These are phyloP conservation scores for Nannoperca obscura DNA, from an alignment of 2,797 vertebrate species.

Conservation along the genomic window DNA sequence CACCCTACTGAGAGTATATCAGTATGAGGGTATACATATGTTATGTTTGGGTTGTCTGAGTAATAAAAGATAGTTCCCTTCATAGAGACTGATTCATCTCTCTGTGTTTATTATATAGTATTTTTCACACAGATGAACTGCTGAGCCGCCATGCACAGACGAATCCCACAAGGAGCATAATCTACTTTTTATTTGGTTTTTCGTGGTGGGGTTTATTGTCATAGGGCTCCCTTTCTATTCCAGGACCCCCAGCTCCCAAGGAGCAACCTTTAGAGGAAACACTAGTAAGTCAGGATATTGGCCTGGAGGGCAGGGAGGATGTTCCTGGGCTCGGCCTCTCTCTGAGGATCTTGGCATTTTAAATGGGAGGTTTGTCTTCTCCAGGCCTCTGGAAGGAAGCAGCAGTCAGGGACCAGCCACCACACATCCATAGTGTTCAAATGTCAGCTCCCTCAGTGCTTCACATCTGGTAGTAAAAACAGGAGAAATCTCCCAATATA, in stretches of 20 bases:
- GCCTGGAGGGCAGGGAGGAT: constrained; percentile 47
- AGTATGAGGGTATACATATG: not conserved
- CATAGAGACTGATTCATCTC: not conserved
- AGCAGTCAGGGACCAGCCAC: constrained; percentile 14
- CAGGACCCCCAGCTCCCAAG: constrained; percentile 25
- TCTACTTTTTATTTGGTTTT: constrained; percentile 1
- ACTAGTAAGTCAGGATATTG: constrained; percentile 49
- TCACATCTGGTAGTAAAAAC: constrained; percentile 11
- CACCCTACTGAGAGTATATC: not conserved
- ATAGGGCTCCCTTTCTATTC: not conserved
- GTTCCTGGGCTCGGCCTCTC: constrained; percentile 37
- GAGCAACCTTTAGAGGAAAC: constrained; percentile 55
- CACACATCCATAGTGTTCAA: constrained; percentile 13
- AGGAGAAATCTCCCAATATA: not conserved
- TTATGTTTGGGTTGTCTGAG: not conserved
- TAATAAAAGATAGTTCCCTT: not conserved
- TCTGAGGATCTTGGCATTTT: constrained; percentile 21
- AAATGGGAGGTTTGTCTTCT: constrained; percentile 50
- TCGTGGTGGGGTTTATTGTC: constrained; percentile 1
- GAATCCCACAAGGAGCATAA: not conserved
- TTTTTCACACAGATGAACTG: not conserved
- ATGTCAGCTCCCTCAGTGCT: not conserved
- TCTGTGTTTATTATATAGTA: not conserved
- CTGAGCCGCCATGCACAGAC: not conserved
- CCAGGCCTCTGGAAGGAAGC: constrained; percentile 47